These are phyloP conservation scores for Rhinolophus ferrumequinum DNA, from an alignment of 2,113 vertebrate genomes.

Conservation along the genomic window DNA sequence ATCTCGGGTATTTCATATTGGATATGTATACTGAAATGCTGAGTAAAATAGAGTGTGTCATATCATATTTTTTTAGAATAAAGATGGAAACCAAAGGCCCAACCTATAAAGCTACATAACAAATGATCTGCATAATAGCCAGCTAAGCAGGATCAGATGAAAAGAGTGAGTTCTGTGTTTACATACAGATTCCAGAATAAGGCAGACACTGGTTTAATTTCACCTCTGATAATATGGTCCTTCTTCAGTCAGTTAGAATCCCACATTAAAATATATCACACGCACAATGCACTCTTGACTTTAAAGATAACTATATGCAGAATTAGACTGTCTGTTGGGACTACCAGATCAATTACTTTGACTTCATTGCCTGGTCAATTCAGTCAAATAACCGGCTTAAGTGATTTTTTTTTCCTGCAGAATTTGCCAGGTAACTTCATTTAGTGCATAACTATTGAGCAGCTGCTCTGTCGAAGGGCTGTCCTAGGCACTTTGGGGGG, in stretches of 20 bases:
- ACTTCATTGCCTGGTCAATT: constrained; percentile 69
- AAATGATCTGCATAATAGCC: neutral
- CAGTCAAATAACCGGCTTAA: constrained; percentile 68
- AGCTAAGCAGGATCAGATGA: neutral
- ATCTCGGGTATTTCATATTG: neutral
- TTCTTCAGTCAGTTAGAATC: constrained; percentile 34
- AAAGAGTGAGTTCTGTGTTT: neutral
- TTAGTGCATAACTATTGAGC: neutral
- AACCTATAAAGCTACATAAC: neutral
- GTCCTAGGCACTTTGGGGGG: neutral
- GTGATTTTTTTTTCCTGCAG: constrained; percentile 48
- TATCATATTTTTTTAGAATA: constrained; percentile 34
- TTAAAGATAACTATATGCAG: constrained; percentile 42
- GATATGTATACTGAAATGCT: constrained; percentile 2
- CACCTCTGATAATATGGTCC: neutral
- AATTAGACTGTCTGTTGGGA: constrained; percentile 63
- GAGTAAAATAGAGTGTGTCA: constrained; percentile 20
- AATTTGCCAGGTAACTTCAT: constrained; percentile 56
- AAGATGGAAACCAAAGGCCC: constrained; percentile 17
- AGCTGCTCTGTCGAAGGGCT: neutral
- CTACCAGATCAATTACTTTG: constrained; percentile 67
- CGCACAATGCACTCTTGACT: neutral
- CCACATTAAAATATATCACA: constrained; percentile 45
- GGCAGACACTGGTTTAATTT: neutral
- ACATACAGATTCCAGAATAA: neutral